These are phyloP conservation scores for Clupea harengus DNA, from an alignment of 2,113 vertebrate species.

Conservation along the genomic window DNA sequence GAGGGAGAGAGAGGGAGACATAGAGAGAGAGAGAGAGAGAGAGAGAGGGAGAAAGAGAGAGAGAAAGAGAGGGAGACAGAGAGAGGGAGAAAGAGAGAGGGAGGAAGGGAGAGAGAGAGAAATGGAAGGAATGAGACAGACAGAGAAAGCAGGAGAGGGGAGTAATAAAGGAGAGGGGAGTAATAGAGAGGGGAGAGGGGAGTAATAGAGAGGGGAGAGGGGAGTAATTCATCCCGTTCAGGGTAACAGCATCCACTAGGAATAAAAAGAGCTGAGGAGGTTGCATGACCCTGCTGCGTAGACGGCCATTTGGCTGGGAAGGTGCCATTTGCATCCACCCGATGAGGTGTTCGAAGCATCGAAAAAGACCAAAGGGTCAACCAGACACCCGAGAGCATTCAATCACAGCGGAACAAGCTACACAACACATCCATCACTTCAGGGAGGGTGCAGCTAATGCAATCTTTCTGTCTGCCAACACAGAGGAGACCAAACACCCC, in stretches of 20 bases:
- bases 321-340: not conserved
- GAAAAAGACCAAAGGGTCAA: not conserved
- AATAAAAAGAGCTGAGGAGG: not conserved
- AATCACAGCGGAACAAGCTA: not conserved
- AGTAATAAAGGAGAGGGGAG: not conserved
- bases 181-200: not conserved
- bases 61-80: not conserved
- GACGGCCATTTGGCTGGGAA: not conserved
- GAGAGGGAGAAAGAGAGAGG: slow-evolving; percentile 41
- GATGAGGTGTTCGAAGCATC: not conserved
- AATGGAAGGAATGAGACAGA: not conserved
- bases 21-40: not conserved
- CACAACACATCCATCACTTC: not conserved
- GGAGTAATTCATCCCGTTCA: not conserved
- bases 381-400: not conserved
- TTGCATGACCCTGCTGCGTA: not conserved
- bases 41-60: no score
- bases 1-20: not conserved
- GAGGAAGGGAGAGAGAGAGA: not conserved
- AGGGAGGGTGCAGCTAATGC: no score
- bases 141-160: not conserved
- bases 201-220: not conserved
- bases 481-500: not conserved
- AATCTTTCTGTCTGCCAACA: not conserved
- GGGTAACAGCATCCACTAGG: not conserved